Percentiles rank a stretch among this genome's conserved stretches.
Evolutionary conservation across 1,140 invertebrate species (phyloP).

Genomic region (Chrysomallon squamiferum): DNA sequence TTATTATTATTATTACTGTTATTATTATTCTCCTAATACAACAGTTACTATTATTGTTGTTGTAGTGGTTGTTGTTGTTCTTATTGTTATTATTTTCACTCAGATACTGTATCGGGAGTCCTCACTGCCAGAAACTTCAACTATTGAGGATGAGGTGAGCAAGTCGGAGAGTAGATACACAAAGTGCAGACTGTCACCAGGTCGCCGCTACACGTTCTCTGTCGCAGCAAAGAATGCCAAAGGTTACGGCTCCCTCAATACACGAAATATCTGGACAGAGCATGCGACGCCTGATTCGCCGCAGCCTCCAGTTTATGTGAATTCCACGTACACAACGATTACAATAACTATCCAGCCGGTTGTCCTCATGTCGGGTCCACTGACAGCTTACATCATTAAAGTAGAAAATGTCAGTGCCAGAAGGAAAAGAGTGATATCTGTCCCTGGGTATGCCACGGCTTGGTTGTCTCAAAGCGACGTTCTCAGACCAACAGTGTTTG

Average conservation of each 20-base stretch:
- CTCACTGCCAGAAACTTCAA: background rate
- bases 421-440: constrained; percentile 7
- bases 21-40: too few species aligned
- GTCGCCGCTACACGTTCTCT: constrained; percentile 27
- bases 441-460: constrained; percentile 32
- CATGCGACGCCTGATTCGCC: constrained; percentile 25
- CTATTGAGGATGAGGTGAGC: background rate
- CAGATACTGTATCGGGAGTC: constrained; percentile 8
- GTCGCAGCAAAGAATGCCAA: constrained; percentile 21
- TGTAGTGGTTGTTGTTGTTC: too few species aligned
- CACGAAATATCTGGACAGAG: constrained; percentile 17
- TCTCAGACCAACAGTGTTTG: constrained; percentile 19
- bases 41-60: too few species aligned
- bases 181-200: constrained; percentile 28
- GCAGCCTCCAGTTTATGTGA: constrained; percentile 30
- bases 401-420: constrained; percentile 25
- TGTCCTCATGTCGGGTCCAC: constrained; percentile 24
- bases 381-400: constrained; percentile 37
- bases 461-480: constrained; percentile 32
- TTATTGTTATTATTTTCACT: too few species aligned
- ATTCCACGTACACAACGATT: constrained; percentile 30
- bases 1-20: background rate
- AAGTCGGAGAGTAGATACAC: background rate
- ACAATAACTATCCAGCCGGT: constrained; percentile 40
- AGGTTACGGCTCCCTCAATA: constrained; percentile 16